Evolutionary conservation across 1,140 invertebrate species (phyloP).

Genomic region (Brachionus sp.): DNA sequence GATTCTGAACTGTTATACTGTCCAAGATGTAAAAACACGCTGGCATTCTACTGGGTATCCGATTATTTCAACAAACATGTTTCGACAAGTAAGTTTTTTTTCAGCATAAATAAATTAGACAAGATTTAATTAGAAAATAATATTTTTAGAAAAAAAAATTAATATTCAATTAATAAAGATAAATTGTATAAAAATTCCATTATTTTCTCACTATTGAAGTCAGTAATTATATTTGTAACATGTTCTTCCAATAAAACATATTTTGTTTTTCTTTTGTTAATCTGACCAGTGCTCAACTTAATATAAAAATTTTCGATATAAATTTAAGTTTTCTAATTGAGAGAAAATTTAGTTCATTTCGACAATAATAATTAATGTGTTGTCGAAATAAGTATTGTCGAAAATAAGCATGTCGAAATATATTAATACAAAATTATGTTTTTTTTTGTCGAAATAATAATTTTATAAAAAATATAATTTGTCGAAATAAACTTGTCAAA

Average conservation of each 20-base stretch:
- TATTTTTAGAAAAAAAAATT: too few relatives aligned
- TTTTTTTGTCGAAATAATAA: background rate
- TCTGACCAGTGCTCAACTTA: background rate
- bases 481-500: background rate
- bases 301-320: background rate
- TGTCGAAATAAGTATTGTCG: background rate
- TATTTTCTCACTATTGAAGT: background rate
- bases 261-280: background rate
- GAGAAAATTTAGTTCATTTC: too few relatives aligned
- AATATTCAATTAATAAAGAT: too few relatives aligned
- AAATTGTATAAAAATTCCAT: too few relatives aligned
- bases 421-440: background rate
- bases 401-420: background rate
- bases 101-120: too few relatives aligned
- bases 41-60: background rate
- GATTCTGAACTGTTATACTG: background rate
- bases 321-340: too few relatives aligned
- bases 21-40: conserved; percentile 9
- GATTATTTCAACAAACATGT: background rate
- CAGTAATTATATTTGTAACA: background rate
- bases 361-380: background rate
- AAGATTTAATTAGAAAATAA: too few relatives aligned
- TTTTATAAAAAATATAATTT: too few relatives aligned
- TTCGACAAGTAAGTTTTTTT: background rate
- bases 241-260: background rate